A percentile compares a stretch with the other conserved stretches of the same genome.
Evolutionary conservation across 1,140 invertebrate species (phyloP).

Genomic region (Cyclargus thomasi): DNA sequence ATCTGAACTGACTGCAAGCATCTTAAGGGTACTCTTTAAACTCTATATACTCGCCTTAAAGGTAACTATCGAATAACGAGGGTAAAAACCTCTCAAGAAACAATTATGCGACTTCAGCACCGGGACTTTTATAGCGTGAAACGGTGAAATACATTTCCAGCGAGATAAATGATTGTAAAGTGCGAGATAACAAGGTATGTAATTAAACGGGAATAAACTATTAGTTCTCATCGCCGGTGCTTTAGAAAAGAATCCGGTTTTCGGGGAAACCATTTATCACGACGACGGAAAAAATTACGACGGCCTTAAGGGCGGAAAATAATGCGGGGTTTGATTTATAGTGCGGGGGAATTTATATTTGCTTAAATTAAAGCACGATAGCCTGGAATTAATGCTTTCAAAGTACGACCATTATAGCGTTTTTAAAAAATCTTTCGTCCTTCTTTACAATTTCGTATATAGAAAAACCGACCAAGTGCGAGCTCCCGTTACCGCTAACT

Average conservation of each 20-base stretch:
- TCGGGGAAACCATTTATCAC: constrained; percentile 48
- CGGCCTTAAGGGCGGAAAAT: constrained; percentile 42
- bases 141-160: not conserved
- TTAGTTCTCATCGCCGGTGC: constrained; percentile 23
- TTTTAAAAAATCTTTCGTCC: too few relatives aligned
- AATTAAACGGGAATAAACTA: not conserved
- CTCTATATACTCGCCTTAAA: not conserved
- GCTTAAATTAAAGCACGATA: constrained; percentile 16
- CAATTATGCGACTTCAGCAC: not conserved
- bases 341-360: constrained; percentile 20
- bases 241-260: constrained; percentile 37
- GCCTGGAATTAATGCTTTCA: not conserved
- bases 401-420: not conserved
- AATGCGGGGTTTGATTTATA: constrained; percentile 31
- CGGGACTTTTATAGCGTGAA: not conserved
- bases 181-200: not conserved
- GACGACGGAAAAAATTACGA: constrained; percentile 49
- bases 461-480: too few relatives aligned
- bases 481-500: too few relatives aligned
- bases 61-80: not conserved
- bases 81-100: not conserved
- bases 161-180: not conserved
- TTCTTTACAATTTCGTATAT: too few relatives aligned
- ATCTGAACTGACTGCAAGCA: too few relatives aligned
- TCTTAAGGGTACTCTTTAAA: not conserved